These are phyloP conservation scores for Timandra comae DNA, from an alignment of 2,888 invertebrate species.

Conservation along the genomic window DNA sequence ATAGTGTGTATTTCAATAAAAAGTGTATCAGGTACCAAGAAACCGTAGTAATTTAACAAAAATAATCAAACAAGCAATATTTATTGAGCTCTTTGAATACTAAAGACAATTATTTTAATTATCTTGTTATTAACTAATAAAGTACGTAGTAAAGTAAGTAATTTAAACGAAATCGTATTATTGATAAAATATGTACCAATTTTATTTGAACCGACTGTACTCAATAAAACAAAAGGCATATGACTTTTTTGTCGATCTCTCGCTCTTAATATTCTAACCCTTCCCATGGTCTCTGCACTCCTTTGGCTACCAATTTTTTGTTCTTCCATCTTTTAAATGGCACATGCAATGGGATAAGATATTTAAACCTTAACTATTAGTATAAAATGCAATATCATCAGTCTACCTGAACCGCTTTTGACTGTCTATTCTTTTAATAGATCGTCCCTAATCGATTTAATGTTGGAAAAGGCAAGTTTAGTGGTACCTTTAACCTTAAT, in stretches of 20 bases:
- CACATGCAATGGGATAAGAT: constrained; percentile 66
- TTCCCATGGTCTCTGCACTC: constrained; percentile 61
- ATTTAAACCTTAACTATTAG: constrained; percentile 52
- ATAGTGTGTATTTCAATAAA: too few species aligned
- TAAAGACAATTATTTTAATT: too few species aligned
- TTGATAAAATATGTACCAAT: constrained; percentile 28
- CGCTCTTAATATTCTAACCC: constrained; percentile 55
- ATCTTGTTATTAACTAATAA: too few species aligned
- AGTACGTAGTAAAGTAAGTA: too few species aligned
- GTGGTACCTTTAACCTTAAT: constrained; percentile 6
- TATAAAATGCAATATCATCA: constrained; percentile 73
- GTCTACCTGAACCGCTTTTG: constrained; percentile 60
- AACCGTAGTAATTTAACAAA: too few species aligned
- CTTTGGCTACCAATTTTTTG: constrained; percentile 69
- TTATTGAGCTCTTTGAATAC: too few species aligned
- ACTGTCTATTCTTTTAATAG: constrained; percentile 59
- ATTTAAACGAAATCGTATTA: too few species aligned
- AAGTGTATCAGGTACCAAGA: too few species aligned
- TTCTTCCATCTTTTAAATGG: constrained; percentile 68
- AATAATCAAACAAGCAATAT: too few species aligned
- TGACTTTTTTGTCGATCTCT: constrained; percentile 50
- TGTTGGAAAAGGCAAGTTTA: constrained; percentile 24
- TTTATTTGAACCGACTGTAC: constrained; percentile 23
- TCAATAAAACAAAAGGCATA: constrained; percentile 46
- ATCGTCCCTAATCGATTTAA: constrained; percentile 66